A percentile compares a stretch with the other conserved stretches of the same genome.
These are phyloP conservation scores for Lerema accius DNA, from an alignment of 1,140 invertebrate genomes.

Conservation along the genomic window DNA sequence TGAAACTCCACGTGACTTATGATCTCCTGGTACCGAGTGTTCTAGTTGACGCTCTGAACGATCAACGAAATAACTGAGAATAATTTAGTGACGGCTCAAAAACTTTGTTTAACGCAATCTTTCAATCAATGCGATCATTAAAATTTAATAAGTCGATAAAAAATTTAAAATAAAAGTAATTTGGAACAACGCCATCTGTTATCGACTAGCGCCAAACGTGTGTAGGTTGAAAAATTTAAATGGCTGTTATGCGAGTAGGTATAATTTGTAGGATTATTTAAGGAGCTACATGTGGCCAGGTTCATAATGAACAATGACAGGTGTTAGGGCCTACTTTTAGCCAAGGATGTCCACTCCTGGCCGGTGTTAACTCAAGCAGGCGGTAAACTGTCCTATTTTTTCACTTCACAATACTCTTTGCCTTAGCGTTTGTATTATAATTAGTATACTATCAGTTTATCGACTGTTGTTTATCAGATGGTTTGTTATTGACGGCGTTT, in stretches of 20 bases:
- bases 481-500: constrained; percentile 36
- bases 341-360: constrained; percentile 71
- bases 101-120: neutral
- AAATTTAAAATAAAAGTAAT: constrained; percentile 29
- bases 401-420: constrained; percentile 57
- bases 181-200: constrained; percentile 67
- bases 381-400: constrained; percentile 38
- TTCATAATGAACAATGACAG: constrained; percentile 75
- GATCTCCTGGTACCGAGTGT: constrained; percentile 70
- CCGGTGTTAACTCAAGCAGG: constrained; percentile 58
- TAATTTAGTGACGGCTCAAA: constrained; percentile 14
- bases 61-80: constrained; percentile 49
- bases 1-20: constrained; percentile 48
- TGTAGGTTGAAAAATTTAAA: constrained; percentile 36
- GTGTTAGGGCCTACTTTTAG: constrained; percentile 55
- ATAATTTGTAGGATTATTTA: constrained; percentile 65
- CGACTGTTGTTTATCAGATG: constrained; percentile 43
- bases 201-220: constrained; percentile 48
- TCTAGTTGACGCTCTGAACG: constrained; percentile 77
- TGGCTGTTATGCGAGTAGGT: constrained; percentile 31
- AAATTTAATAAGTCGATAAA: constrained; percentile 34
- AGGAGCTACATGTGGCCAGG: constrained; percentile 67
- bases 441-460: constrained; percentile 63
- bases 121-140: constrained; percentile 17
- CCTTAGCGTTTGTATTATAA: constrained; percentile 59